Evolutionary conservation across 1,140 invertebrate genomes (phyloP), one percentile per base, ranked within the genome.

Genomic region (Linepithema humile): DNA sequence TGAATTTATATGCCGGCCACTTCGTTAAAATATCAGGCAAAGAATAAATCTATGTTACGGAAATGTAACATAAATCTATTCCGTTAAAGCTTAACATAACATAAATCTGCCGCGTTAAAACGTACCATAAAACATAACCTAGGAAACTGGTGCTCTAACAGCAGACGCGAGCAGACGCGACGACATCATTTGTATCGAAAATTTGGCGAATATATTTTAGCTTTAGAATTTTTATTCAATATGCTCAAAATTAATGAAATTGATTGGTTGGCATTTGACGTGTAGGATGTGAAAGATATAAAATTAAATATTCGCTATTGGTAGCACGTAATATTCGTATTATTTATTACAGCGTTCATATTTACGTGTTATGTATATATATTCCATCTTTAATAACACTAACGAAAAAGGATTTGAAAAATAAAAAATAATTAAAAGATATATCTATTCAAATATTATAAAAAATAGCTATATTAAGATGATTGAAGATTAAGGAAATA

Each of bases 91-190:
- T 32, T 55, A 78, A 62, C 32, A 23, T 26, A 53, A 65, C 45
- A 53, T 77, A 77, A 77, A 78, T 67, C 45, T 53, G 35, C 35
- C 48, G n/a, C 35, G 48, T 67, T 26, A 69, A 78, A 69, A 40
- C 9, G 4, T 38, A 12, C 23, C 45, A 3, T 67, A 40, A 53
- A 53, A 78, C 45, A 32, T 40, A 45, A 64, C 57, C 0, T 17
- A 29, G 60, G 23, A 38, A 29, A 78, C 50, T n/a, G n/a, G 70
- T n/a, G 70, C 50, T 29, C 20, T 35, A 29, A 57, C 32, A n/a
- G n/a, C n/a, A 15, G 45, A 3, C 12, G 53, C 10, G 10, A 38
- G 20, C 32, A 53, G 17, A 32, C 10, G 2, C 62, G 35, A 40
- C 48, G 48, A 29, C n/a, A 12, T 29, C 45, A 23, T 32, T 74